A percentile compares a stretch with the other conserved stretches of the same genome.
Conservation (phyloP, 2,113 vertebrate genomes). For the Marmota flaviventris region DNA sequence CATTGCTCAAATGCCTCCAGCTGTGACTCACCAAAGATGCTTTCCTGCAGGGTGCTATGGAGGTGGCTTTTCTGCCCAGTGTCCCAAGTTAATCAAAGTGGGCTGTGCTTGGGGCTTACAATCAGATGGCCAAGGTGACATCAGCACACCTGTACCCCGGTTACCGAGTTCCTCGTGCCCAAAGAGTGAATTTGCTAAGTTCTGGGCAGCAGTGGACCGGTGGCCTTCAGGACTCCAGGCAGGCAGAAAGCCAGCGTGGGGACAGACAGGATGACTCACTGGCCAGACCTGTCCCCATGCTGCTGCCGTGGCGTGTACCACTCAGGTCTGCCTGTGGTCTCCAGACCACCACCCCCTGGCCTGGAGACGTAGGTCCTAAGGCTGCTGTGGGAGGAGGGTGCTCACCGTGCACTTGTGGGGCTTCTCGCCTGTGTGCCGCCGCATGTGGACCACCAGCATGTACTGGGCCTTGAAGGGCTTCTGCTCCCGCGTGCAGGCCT, state of each 20-base stretch:
- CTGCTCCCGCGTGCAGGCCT: slow-evolving; percentile 97
- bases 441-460: slow-evolving; percentile 99
- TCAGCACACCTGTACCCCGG: rapidly evolving
- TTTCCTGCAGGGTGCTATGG: background rate
- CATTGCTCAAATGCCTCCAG: background rate
- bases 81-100: background rate
- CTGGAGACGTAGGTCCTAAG: rapidly evolving
- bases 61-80: background rate
- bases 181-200: rapidly evolving
- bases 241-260: background rate
- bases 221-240: background rate
- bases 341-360: rapidly evolving
- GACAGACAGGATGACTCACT: background rate
- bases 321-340: rapidly evolving
- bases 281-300: background rate
- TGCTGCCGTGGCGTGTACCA: background rate
- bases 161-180: rapidly evolving
- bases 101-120: background rate
- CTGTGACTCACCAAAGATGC: background rate
- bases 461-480: slow-evolving; percentile 99
- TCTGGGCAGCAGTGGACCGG: background rate
- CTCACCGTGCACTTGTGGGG: slow-evolving; percentile 99
- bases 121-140: background rate
- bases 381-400: rapidly evolving
- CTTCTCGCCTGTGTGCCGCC: slow-evolving; percentile 98